Percentiles rank a stretch among this genome's conserved stretches.
Conservation (phyloP, 1,140 invertebrate genomes). For the Zelostemma sp. region DNA sequence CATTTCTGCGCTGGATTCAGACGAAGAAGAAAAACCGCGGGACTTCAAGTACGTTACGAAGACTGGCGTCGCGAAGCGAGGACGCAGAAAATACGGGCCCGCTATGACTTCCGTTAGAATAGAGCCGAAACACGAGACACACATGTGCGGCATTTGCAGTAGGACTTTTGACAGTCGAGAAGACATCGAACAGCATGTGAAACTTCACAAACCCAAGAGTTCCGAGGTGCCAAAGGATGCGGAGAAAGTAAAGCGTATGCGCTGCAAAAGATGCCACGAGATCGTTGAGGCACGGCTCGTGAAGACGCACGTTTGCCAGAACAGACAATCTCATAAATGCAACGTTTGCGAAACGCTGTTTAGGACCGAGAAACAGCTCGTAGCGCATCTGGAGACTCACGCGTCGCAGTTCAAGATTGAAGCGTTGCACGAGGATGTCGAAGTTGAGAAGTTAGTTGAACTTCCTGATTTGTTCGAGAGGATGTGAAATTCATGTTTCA, state of each 20-base stretch:
- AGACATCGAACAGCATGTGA: conserved; percentile 56
- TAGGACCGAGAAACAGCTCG: conserved; percentile 46
- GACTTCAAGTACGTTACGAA: conserved; percentile 6
- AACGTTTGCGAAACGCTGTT: conserved; percentile 51
- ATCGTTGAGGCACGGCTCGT: conserved; percentile 62
- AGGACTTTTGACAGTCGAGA: conserved; percentile 45
- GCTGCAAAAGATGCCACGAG: conserved; percentile 65
- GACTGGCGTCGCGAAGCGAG: neutral
- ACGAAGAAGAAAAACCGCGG: neutral
- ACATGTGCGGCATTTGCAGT: conserved; percentile 58
- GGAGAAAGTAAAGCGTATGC: conserved; percentile 51
- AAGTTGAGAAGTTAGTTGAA: conserved; percentile 7
- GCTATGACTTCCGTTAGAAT: conserved; percentile 11
- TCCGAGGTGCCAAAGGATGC: neutral
- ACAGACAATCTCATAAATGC: conserved; percentile 46
- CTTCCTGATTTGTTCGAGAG: neutral
- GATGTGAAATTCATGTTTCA: no score
- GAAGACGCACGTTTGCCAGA: conserved; percentile 57
- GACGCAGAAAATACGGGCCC: conserved; percentile 17
- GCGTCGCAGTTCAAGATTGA: conserved; percentile 38
- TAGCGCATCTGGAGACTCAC: conserved; percentile 46
- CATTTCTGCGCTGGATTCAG: conserved; percentile 29
- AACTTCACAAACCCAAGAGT: conserved; percentile 43
- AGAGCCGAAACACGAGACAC: conserved; percentile 32
- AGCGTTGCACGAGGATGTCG: conserved; percentile 6